These are phyloP conservation scores for Diorhabda carinulata DNA, from an alignment of 1,140 invertebrate genomes.

Conservation along the genomic window DNA sequence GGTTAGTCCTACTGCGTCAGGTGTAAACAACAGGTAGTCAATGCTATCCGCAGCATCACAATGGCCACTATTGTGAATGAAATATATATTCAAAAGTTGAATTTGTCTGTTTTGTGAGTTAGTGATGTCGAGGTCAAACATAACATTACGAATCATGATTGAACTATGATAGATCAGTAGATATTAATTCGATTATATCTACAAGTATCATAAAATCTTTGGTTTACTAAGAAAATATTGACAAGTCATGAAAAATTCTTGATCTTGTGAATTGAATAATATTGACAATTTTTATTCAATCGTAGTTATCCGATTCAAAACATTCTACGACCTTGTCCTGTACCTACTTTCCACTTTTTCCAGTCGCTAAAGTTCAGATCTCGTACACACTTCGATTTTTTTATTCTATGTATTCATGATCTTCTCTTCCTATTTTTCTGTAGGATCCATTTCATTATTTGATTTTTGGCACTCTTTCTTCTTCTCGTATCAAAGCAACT, in stretches of 20 bases:
- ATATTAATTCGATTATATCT: background rate
- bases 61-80: background rate
- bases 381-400: no score
- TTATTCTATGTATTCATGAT: no score
- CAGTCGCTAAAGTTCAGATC: no score
- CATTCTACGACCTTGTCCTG: no score
- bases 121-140: background rate
- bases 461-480: background rate
- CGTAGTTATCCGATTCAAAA: no score
- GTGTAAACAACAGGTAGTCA: background rate
- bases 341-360: no score
- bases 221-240: no score
- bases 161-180: background rate
- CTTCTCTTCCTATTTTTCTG: no score
- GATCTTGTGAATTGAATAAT: no score
- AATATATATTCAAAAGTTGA: background rate
- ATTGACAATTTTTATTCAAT: no score
- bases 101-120: background rate
- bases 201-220: background rate
- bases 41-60: background rate
- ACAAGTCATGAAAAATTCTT: no score
- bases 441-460: no score
- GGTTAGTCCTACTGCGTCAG: constrained; percentile 1
- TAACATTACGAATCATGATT: background rate
- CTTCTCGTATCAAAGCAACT: background rate